A percentile compares a stretch with the other conserved stretches of the same genome.
Evolutionary conservation across 2,113 vertebrate species (phyloP).

Genomic region (Numenius arquata): DNA sequence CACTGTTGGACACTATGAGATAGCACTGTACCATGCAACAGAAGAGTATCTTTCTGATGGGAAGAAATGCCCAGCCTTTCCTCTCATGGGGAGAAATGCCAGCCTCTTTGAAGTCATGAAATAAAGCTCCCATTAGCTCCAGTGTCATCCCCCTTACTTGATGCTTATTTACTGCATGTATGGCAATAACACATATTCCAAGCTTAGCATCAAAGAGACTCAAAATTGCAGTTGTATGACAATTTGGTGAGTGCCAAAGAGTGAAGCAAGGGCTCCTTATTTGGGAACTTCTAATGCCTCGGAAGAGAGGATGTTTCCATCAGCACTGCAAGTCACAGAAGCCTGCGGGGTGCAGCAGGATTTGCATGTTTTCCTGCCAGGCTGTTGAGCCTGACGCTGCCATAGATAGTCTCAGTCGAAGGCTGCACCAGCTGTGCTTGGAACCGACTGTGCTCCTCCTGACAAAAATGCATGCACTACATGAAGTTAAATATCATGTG

Average conservation of each 20-base stretch:
- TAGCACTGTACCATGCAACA: background rate
- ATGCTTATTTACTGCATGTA: background rate
- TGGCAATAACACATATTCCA: background rate
- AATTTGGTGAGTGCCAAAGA: background rate
- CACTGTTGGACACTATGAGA: background rate
- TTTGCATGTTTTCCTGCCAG: constrained; percentile 42
- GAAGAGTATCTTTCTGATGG: background rate
- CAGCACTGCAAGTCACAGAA: background rate
- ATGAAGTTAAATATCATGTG: background rate
- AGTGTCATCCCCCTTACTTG: background rate
- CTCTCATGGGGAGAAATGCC: background rate
- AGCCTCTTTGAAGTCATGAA: background rate
- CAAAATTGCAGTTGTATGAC: background rate
- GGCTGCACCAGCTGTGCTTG: background rate
- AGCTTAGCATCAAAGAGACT: background rate
- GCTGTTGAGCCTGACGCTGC: constrained; percentile 22
- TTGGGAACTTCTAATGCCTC: background rate
- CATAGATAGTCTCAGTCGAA: background rate
- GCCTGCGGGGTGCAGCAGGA: background rate
- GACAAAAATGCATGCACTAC: background rate
- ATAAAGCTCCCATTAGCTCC: background rate
- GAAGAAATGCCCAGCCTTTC: background rate
- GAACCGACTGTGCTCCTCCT: background rate
- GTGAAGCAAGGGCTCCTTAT: background rate
- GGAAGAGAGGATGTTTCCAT: background rate